Percentiles rank a stretch among this genome's conserved stretches.
Conservation (phyloP, 2,888 invertebrate species). For the Chrysolina oricalcia region DNA sequence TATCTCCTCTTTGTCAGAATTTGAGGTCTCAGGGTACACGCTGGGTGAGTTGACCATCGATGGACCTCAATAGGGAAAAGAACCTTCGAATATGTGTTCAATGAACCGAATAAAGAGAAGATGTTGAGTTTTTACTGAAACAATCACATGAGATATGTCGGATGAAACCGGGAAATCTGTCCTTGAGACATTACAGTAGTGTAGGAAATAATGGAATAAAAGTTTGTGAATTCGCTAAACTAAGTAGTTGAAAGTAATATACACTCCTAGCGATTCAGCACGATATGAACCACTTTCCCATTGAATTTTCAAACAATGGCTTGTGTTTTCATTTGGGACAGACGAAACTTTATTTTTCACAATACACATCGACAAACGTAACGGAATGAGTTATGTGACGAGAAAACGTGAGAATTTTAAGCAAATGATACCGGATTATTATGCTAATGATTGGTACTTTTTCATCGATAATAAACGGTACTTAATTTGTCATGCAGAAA, state of each 20-base stretch:
- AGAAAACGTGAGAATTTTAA: constrained; percentile 40
- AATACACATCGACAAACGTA: constrained; percentile 25
- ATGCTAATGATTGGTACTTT: constrained; percentile 33
- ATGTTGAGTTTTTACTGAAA: too few relatives aligned
- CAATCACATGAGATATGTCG: too few relatives aligned
- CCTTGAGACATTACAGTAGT: too few relatives aligned
- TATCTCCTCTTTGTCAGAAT: too few relatives aligned
- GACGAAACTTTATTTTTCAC: constrained; percentile 26
- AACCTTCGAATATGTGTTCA: too few relatives aligned
- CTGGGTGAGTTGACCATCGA: too few relatives aligned
- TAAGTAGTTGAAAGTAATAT: background rate
- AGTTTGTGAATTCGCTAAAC: background rate
- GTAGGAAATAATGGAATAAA: background rate
- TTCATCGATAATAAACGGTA: constrained; percentile 29
- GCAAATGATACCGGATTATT: constrained; percentile 23
- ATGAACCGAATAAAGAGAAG: too few relatives aligned
- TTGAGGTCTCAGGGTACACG: too few relatives aligned
- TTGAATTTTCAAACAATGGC: constrained; percentile 34
- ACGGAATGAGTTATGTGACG: constrained; percentile 31
- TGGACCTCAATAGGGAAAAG: too few relatives aligned
- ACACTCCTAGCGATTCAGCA: background rate
- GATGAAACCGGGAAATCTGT: too few relatives aligned
- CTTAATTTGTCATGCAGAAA: constrained; percentile 27
- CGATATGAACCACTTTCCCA: constrained; percentile 27
- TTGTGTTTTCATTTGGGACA: constrained; percentile 18